Base-by-base conservation (phyloP, 2,888 invertebrate species). In the Callyntrura guangdongensis region DNA sequence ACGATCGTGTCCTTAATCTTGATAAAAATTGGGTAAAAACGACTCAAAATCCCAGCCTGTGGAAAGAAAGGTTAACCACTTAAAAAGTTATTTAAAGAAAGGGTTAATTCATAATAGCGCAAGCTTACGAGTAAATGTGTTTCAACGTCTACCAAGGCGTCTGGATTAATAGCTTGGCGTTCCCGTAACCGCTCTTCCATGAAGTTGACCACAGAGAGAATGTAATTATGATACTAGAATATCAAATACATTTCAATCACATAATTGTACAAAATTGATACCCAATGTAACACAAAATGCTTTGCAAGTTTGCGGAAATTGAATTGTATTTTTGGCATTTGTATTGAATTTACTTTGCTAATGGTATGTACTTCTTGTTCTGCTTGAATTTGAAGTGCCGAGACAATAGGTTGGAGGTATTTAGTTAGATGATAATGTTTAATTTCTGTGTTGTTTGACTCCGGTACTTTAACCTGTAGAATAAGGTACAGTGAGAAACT, bases 1-100 rank as follows among this genome's bases (percentile, higher is more conserved):
- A 59, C 22, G 9, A 91, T n/a, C 12, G 82, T 79, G n/a, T 87
- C 92, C 11, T 84, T 92, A n/a, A 93, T 82, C 88, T 88, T 90
- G 0, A 91, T 79, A 45, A 93, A 91, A 69, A 93, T 61, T 5
- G 89, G 91, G 17, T 91, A 93, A 8, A 85, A 87, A 14, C 86
- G 86, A 49, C 61, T 64, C 27, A 86, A 53, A 11, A 86, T 64
- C 12, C 86, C 86, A n/a, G 86, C 86, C 86, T 86, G 22, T 2
- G 20, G 56, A 20, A 12, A 53, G 45, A 36, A 36, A 67, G 12
- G 4, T 74, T 74, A 45, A 47, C 3, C 12, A 27, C 12, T 69
- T 14, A n/a, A n/a, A n/a, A n/a, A n/a, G n/a, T n/a, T n/a, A n/a
- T n/a, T n/a, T n/a, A n/a, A 69, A 36, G 27, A 11, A 20, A 25